Conservation (phyloP, 2,113 vertebrate genomes). For the Marcusenius ussheri region DNA sequence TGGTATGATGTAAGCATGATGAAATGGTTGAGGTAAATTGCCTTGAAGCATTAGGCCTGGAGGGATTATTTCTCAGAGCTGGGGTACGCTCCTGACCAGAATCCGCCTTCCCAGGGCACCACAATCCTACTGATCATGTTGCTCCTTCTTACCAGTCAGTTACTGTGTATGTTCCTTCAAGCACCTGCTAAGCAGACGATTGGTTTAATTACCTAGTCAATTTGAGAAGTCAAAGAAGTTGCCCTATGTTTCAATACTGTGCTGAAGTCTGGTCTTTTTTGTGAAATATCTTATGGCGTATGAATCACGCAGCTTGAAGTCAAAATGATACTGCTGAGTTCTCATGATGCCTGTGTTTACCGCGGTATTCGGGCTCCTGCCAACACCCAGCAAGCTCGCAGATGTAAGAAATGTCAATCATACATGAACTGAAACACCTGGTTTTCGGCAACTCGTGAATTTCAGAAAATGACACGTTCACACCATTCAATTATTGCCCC, state of each 20-base stretch:
- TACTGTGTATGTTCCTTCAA: not conserved
- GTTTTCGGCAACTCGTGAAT: not conserved
- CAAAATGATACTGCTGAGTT: not conserved
- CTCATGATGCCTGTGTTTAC: not conserved
- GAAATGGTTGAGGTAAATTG: slow-evolving; percentile 36
- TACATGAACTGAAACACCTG: not conserved
- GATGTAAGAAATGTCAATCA: not conserved
- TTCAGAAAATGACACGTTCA: not conserved
- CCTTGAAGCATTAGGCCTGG: slow-evolving; percentile 21
- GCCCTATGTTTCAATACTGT: not conserved
- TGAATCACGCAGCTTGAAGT: not conserved
- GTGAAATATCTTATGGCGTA: not conserved
- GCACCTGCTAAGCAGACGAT: not conserved
- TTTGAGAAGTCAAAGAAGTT: not conserved
- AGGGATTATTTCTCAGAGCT: not conserved
- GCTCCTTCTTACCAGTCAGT: not conserved
- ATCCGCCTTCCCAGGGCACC: not conserved
- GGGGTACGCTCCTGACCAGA: not conserved
- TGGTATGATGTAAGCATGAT: not conserved
- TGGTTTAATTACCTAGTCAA: not conserved
- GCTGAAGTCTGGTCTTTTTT: not conserved
- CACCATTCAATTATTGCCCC: not conserved
- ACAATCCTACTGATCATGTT: not conserved
- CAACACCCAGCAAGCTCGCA: not conserved
- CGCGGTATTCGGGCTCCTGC: not conserved